Percentiles rank a stretch among this genome's conserved stretches.
These are phyloP conservation scores for Microctenopoma steveboyesi DNA, from an alignment of 2,797 vertebrate genomes.

Conservation along the genomic window DNA sequence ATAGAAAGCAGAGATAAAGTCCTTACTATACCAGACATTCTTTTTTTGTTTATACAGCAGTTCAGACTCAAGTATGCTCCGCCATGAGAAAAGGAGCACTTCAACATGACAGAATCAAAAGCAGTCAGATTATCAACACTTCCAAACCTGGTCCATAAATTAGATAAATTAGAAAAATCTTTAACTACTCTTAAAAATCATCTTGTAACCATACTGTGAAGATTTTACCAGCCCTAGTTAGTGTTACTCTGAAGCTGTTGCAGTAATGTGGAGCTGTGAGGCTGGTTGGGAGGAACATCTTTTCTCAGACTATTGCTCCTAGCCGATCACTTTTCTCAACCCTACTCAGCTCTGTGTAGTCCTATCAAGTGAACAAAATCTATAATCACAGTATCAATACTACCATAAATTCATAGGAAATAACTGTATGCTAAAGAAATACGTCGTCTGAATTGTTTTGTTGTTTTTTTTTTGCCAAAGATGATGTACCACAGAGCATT, in stretches of 20 bases:
- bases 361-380: slow-evolving; percentile 81
- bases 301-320: slow-evolving; percentile 69
- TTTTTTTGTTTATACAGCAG: slow-evolving; percentile 79
- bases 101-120: slow-evolving; percentile 78
- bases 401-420: slow-evolving; percentile 85
- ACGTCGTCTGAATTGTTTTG: slow-evolving; percentile 51
- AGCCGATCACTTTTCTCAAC: slow-evolving; percentile 67
- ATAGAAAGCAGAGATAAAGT: slow-evolving; percentile 77
- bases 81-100: slow-evolving; percentile 74
- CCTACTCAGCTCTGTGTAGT: slow-evolving; percentile 72
- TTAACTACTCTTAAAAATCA: slow-evolving; percentile 77
- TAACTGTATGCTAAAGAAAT: slow-evolving; percentile 76
- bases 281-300: slow-evolving; percentile 48
- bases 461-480: slow-evolving; percentile 75
- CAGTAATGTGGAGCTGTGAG: slow-evolving; percentile 60
- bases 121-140: slow-evolving; percentile 83
- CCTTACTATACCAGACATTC: slow-evolving; percentile 80
- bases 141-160: slow-evolving; percentile 89
- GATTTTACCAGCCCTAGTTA: slow-evolving; percentile 69
- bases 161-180: slow-evolving; percentile 84
- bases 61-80: slow-evolving; percentile 84
- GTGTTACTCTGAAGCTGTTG: slow-evolving; percentile 60
- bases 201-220: slow-evolving; percentile 71
- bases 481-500: slow-evolving; percentile 84
- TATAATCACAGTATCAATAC: slow-evolving; percentile 89